Percentiles rank a stretch among this genome's conserved stretches.
Conservation (phyloP, 2,888 invertebrate species). For the Xestia c-nigrum region DNA sequence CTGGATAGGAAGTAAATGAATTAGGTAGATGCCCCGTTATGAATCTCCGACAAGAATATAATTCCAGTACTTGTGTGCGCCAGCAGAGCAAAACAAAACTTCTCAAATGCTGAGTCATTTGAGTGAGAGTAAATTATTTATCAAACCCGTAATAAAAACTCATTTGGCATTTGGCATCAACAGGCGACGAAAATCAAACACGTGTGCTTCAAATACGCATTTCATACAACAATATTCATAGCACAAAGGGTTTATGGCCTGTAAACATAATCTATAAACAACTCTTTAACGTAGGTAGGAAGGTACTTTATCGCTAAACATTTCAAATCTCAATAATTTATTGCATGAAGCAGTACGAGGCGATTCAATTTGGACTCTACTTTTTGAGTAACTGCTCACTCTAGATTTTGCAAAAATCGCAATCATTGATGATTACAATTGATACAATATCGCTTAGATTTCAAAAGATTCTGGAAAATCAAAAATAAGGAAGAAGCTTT, state of each 20-base stretch:
- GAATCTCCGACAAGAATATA: neutral
- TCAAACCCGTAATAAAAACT: conserved; percentile 32
- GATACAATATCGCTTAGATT: neutral
- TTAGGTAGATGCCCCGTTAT: neutral
- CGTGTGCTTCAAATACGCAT: conserved; percentile 46
- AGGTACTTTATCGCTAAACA: neutral
- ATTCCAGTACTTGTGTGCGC: neutral
- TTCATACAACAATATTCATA: conserved; percentile 21
- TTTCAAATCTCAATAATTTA: neutral
- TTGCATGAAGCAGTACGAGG: neutral
- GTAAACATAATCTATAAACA: neutral
- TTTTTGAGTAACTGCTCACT: neutral
- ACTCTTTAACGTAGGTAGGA: neutral
- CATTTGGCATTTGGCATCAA: conserved; percentile 50
- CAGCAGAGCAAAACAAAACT: conserved; percentile 13
- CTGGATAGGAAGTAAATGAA: neutral
- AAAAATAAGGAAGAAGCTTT: neutral
- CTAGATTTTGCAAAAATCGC: neutral
- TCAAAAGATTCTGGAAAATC: neutral
- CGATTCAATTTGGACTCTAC: neutral
- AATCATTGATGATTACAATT: neutral
- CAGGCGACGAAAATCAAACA: conserved; percentile 46
- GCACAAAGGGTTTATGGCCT: conserved; percentile 2
- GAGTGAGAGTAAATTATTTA: conserved; percentile 29
- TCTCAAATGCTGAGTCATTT: conserved; percentile 27